Conservation (phyloP, 2,113 vertebrate genomes). For the Pollimyrus isidori region DNA sequence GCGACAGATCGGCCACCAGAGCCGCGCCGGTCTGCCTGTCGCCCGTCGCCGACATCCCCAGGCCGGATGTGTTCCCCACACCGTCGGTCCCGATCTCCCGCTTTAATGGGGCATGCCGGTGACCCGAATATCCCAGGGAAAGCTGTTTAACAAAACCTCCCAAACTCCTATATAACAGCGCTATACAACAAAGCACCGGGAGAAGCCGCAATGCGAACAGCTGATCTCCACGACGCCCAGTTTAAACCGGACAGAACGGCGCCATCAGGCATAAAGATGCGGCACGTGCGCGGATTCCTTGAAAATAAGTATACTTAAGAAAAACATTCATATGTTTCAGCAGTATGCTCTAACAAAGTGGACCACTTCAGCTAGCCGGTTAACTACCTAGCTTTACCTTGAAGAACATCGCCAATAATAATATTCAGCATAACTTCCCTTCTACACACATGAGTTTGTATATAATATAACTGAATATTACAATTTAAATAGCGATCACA, state of each 20-base stretch:
- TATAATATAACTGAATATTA: background rate
- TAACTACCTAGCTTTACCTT: background rate
- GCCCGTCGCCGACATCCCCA: constrained; percentile 19
- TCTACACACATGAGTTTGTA: background rate
- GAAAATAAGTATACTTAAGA: background rate
- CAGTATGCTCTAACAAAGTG: background rate
- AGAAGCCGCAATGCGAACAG: background rate
- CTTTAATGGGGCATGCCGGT: background rate
- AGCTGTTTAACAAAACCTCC: background rate
- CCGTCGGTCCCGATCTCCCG: background rate
- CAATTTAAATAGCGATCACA: background rate
- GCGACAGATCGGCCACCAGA: constrained; percentile 33
- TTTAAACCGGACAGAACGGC: background rate
- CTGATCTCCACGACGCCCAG: background rate
- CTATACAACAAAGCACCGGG: background rate
- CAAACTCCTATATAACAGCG: background rate
- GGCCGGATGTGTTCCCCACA: background rate
- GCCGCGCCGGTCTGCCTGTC: constrained; percentile 11
- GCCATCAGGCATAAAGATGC: background rate
- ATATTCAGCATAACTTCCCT: background rate
- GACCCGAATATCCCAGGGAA: background rate
- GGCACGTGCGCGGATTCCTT: background rate
- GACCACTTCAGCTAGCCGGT: background rate
- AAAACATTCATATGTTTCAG: background rate
- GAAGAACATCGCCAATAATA: background rate